phyloP scores from a whole-genome alignment of 2,797 vertebrate genomes.

The Cossypha niveicapilla region DNA sequence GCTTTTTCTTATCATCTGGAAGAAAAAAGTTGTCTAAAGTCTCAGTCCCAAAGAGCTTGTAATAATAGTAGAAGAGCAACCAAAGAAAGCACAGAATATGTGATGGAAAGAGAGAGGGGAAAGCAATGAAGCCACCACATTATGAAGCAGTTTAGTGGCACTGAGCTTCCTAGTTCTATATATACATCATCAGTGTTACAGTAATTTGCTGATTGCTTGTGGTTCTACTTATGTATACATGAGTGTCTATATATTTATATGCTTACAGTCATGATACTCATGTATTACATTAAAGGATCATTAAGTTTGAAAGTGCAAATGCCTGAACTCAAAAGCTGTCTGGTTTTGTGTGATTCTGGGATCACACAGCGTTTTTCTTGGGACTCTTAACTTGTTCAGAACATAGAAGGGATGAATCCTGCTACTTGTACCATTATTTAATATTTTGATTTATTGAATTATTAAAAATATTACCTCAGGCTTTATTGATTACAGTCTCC shows the following conservation, averaged over 20 bases:
- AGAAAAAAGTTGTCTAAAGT: not conserved
- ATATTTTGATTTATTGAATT: not conserved
- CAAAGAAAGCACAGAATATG: not conserved
- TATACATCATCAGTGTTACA: not conserved
- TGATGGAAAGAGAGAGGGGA: not conserved
- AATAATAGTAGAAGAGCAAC: not conserved
- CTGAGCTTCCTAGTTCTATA: not conserved
- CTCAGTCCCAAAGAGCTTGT: not conserved
- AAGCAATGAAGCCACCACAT: not conserved
- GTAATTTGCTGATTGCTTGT: constrained; percentile 33
- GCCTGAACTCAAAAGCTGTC: not conserved
- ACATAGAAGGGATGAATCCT: not conserved
- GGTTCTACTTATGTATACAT: not conserved
- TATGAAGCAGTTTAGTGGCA: not conserved
- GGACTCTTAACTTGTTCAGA: not conserved
- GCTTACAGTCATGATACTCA: not conserved
- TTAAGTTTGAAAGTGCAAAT: not conserved
- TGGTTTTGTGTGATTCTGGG: not conserved
- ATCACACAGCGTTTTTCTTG: not conserved
- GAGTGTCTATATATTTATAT: not conserved
- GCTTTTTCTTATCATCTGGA: not conserved
- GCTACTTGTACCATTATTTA: not conserved
- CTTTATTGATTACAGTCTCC: not conserved
- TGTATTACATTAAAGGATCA: not conserved
- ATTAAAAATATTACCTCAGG: not conserved